phyloP scores from a whole-genome alignment of 2,888 invertebrate species.

The Cheilosia soror region DNA sequence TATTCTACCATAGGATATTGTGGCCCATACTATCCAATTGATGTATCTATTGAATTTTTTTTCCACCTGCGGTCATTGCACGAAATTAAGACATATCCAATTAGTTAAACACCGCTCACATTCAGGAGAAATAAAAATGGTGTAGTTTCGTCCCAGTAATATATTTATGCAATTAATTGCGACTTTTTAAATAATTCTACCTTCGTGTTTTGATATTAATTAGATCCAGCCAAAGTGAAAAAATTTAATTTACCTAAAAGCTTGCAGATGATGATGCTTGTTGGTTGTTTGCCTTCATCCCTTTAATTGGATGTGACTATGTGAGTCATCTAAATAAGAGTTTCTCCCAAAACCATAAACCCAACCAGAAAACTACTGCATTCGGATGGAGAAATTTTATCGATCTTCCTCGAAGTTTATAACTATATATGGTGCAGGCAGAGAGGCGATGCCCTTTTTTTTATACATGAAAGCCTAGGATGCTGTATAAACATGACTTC shows the following conservation, averaged over 20 bases:
- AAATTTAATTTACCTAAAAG: conserved; percentile 66
- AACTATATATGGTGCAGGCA: conserved; percentile 37
- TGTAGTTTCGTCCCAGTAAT: not conserved
- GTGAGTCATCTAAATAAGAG: conserved; percentile 51
- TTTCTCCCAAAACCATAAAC: conserved; percentile 4
- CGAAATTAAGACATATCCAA: conserved; percentile 1
- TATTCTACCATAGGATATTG: not conserved
- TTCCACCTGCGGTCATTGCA: not conserved
- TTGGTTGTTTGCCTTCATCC: not conserved
- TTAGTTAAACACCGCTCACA: conserved; percentile 1
- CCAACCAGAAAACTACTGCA: conserved; percentile 61
- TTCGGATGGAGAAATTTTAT: conserved; percentile 60
- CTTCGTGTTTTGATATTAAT: conserved; percentile 24
- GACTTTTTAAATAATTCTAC: conserved; percentile 1
- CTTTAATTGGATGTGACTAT: conserved; percentile 39
- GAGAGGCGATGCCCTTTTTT: conserved; percentile 15
- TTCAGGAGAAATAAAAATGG: not conserved
- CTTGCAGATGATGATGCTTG: conserved; percentile 36
- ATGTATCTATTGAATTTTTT: not conserved
- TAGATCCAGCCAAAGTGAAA: conserved; percentile 1
- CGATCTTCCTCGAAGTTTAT: conserved; percentile 46
- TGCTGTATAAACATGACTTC: conserved; percentile 59
- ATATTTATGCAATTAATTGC: conserved; percentile 4
- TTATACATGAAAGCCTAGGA: conserved; percentile 23
- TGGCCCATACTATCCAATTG: not conserved